Conservation (phyloP, 92 coral and sea anemone genomes). For the Nematostella vectensis region DNA sequence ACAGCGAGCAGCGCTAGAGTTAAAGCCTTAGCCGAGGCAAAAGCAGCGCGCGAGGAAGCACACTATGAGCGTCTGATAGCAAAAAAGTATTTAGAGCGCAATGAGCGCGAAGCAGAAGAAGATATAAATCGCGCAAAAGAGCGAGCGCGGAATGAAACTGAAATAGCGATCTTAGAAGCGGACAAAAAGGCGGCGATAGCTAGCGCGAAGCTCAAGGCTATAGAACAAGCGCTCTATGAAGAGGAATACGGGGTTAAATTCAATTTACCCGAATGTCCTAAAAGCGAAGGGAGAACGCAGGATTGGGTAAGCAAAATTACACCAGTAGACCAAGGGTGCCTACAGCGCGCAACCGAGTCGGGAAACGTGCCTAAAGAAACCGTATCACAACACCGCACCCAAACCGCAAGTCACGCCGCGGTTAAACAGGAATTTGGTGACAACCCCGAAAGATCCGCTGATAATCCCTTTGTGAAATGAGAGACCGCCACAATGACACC, state of each 20-base stretch:
- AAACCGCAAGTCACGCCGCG: neutral
- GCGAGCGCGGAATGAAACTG: neutral
- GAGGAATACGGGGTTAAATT: neutral
- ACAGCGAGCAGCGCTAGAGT: too few relatives aligned
- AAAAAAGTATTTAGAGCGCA: neutral
- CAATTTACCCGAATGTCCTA: neutral
- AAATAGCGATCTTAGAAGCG: slow-evolving; percentile 7
- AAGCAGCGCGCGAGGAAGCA: slow-evolving; percentile 15
- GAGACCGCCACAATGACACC: neutral
- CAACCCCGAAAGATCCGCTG: neutral
- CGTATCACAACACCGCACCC: neutral
- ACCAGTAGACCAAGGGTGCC: neutral
- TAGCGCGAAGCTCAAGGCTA: slow-evolving; percentile 1
- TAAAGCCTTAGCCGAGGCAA: slow-evolving; percentile 22
- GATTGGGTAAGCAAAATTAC: neutral
- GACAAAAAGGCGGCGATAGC: neutral
- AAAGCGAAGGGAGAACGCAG: neutral
- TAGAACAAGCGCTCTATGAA: neutral
- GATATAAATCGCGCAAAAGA: neutral
- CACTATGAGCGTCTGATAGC: slow-evolving; percentile 14
- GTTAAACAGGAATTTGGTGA: neutral
- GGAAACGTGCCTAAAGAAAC: neutral
- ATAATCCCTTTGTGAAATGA: neutral
- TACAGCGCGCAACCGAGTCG: too few relatives aligned
- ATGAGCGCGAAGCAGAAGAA: slow-evolving; percentile 1